Conservation (phyloP, 2,888 invertebrate genomes). For the Morpho helenor region DNA sequence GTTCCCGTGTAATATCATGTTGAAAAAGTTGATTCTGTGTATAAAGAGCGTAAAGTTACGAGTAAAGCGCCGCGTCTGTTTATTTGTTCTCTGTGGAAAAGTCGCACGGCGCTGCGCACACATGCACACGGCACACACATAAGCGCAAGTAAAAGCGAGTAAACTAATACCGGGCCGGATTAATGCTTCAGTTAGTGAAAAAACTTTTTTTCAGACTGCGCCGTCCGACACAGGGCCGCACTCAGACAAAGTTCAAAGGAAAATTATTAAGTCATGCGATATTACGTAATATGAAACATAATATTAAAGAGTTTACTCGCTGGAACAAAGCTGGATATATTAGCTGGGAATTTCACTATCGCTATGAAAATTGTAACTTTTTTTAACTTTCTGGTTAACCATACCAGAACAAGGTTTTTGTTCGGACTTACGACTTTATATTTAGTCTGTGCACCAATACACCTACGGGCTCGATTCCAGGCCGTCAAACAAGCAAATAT, state of each 20-base stretch:
- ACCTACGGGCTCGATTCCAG: no score
- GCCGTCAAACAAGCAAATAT: no score
- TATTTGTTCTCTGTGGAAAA: conserved; percentile 61
- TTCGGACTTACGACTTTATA: no score
- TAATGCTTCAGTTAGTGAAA: conserved; percentile 80
- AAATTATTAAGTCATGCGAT: conserved; percentile 25
- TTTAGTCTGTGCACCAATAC: no score
- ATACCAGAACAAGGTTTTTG: neutral
- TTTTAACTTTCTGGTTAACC: conserved; percentile 6
- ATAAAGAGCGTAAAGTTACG: conserved; percentile 31
- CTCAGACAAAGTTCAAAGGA: conserved; percentile 38
- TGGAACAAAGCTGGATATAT: conserved; percentile 14
- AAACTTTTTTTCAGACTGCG: conserved; percentile 78
- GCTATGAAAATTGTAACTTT: conserved; percentile 18
- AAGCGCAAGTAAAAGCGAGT: conserved; percentile 66
- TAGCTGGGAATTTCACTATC: conserved; percentile 15
- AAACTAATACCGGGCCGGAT: conserved; percentile 79
- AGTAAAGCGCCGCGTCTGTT: conserved; percentile 42
- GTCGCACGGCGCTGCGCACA: conserved; percentile 67
- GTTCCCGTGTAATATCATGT: conserved; percentile 23
- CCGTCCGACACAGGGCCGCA: conserved; percentile 70
- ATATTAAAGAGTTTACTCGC: conserved; percentile 22
- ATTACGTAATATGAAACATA: conserved; percentile 28
- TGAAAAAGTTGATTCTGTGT: conserved; percentile 35
- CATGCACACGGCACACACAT: conserved; percentile 56